These are phyloP conservation scores for Habrosyne pyritoides DNA, from an alignment of 2,888 invertebrate genomes.

Conservation along the genomic window DNA sequence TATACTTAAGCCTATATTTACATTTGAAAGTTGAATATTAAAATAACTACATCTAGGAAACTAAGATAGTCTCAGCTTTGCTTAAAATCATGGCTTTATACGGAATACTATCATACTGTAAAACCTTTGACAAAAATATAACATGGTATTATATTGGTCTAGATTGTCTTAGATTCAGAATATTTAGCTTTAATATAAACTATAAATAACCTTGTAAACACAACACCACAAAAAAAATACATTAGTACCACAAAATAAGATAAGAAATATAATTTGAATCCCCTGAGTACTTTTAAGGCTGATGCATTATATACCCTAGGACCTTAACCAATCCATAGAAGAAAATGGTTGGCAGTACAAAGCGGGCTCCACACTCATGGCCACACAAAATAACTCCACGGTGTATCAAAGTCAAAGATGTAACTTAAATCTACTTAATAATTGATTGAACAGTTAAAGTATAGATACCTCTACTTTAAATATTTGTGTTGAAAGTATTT, in stretches of 20 bases:
- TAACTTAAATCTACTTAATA: background rate
- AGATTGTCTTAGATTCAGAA: too few relatives aligned
- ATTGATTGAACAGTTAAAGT: background rate
- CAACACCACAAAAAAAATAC: background rate
- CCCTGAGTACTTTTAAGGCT: background rate
- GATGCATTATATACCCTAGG: conserved; percentile 5
- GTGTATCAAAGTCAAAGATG: background rate
- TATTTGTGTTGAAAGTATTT: background rate
- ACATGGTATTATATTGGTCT: too few relatives aligned
- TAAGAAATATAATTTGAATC: background rate
- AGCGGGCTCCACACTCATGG: conserved; percentile 24
- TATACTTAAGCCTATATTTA: background rate
- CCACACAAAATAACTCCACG: background rate
- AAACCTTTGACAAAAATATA: too few relatives aligned
- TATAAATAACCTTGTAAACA: background rate
- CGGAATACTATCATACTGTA: too few relatives aligned
- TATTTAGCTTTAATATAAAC: background rate
- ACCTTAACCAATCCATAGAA: conserved; percentile 26
- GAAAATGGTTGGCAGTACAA: conserved; percentile 32
- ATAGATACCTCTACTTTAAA: background rate
- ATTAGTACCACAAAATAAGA: background rate
- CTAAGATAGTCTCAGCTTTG: too few relatives aligned
- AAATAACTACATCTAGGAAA: too few relatives aligned
- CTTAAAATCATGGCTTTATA: too few relatives aligned
- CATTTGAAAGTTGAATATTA: too few relatives aligned